A percentile compares a stretch with the other conserved stretches of the same genome.
Evolutionary conservation across 2,888 invertebrate genomes (phyloP).

Genomic region (Pachymerium ferrugineum): DNA sequence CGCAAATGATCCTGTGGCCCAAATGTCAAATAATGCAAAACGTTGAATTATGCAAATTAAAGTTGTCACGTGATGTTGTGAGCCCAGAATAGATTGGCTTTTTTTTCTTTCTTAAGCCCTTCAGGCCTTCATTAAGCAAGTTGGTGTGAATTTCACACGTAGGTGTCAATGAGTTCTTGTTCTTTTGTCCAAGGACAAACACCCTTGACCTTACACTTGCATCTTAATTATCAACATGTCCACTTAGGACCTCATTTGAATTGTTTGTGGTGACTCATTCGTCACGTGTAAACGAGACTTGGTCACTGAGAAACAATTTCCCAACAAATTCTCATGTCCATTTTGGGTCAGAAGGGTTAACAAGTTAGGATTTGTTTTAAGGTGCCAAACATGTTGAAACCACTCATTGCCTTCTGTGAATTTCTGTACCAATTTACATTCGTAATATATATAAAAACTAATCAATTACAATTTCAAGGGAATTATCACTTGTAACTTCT

Average conservation of each 20-base stretch:
- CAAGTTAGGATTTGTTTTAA: too few species aligned
- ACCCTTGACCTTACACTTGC: constrained; percentile 1
- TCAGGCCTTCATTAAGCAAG: background rate
- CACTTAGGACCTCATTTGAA: background rate
- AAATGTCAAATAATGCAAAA: background rate
- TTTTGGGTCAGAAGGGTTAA: too few species aligned
- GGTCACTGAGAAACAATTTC: background rate
- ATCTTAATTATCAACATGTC: constrained; percentile 14
- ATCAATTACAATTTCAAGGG: too few species aligned
- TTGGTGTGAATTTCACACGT: constrained; percentile 5
- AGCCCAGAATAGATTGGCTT: background rate
- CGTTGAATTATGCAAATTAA: background rate
- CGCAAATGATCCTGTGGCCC: background rate
- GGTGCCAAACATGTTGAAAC: too few species aligned
- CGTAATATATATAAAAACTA: too few species aligned
- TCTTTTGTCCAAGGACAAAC: constrained; percentile 6
- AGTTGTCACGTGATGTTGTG: background rate
- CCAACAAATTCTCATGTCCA: too few species aligned
- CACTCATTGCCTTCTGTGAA: too few species aligned
- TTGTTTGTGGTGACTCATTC: background rate
- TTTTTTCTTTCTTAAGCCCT: background rate
- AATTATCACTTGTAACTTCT: too few species aligned
- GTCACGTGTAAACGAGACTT: background rate
- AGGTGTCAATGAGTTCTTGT: background rate
- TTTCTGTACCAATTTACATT: too few species aligned